Evolutionary conservation across 2,888 invertebrate genomes (phyloP).

Genomic region (Lasiommata megera): DNA sequence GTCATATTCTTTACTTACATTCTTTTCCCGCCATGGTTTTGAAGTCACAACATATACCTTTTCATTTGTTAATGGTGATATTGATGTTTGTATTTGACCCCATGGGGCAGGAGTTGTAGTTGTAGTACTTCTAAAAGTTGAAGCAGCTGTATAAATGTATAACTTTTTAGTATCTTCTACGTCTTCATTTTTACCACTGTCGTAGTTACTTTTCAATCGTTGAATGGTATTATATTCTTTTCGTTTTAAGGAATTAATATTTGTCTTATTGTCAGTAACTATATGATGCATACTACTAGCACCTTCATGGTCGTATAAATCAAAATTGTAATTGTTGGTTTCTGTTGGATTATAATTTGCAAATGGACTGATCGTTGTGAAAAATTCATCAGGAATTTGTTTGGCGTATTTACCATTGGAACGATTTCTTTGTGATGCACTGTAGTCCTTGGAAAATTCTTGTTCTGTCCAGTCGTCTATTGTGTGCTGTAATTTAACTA

Average conservation of each 20-base stretch:
- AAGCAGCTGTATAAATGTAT: constrained; percentile 67
- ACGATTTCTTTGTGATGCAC: constrained; percentile 72
- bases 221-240: constrained; percentile 65
- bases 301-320: constrained; percentile 72
- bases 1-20: constrained; percentile 51
- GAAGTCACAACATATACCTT: constrained; percentile 92
- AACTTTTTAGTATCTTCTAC: constrained; percentile 54
- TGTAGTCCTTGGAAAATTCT: constrained; percentile 82
- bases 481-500: constrained; percentile 88
- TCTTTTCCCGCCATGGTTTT: constrained; percentile 78
- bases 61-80: constrained; percentile 89
- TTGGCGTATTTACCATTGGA: constrained; percentile 84
- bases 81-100: constrained; percentile 85
- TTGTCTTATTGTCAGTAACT: constrained; percentile 56
- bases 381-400: constrained; percentile 88
- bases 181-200: constrained; percentile 51
- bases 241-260: constrained; percentile 40
- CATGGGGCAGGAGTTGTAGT: constrained; percentile 78
- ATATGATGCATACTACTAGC: constrained; percentile 71
- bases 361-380: constrained; percentile 82
- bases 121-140: constrained; percentile 61
- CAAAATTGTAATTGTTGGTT: constrained; percentile 57
- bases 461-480: constrained; percentile 93
- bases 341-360: constrained; percentile 54
- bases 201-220: constrained; percentile 49